Conservation (phyloP, 2,797 vertebrate species). For the Manis crassicaudata region DNA sequence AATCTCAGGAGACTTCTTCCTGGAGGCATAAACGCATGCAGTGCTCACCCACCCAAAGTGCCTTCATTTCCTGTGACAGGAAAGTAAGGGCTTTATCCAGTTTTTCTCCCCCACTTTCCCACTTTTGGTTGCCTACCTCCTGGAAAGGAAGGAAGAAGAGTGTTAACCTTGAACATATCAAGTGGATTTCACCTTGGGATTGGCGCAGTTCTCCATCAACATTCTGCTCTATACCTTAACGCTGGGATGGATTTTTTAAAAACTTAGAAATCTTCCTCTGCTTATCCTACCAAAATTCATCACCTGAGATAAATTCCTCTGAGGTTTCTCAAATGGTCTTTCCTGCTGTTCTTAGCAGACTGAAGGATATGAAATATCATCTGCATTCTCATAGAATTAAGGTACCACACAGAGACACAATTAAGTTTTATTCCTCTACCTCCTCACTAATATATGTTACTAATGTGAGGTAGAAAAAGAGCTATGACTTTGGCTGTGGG, state of each 20-base stretch:
- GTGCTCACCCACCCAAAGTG: neutral
- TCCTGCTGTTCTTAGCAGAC: neutral
- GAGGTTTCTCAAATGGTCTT: neutral
- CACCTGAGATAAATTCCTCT: slow-evolving; percentile 17
- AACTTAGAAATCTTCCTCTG: neutral
- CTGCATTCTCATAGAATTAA: neutral
- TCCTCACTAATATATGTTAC: neutral
- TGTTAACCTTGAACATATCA: neutral
- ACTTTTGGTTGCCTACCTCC: neutral
- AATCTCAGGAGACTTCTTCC: neutral
- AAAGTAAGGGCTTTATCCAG: neutral
- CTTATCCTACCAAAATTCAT: neutral
- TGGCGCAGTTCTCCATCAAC: neutral
- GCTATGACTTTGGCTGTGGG: neutral
- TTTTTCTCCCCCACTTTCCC: neutral
- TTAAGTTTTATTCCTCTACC: neutral
- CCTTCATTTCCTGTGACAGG: neutral
- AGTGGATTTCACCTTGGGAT: neutral
- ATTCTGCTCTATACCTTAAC: neutral
- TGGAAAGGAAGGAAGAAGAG: neutral
- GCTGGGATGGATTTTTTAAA: neutral
- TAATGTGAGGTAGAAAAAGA: neutral
- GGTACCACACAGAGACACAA: neutral
- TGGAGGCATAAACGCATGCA: neutral
- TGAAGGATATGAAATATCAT: neutral